phyloP scores from a whole-genome alignment of 2,888 invertebrate genomes.

The Lepidochitona cinerea region DNA sequence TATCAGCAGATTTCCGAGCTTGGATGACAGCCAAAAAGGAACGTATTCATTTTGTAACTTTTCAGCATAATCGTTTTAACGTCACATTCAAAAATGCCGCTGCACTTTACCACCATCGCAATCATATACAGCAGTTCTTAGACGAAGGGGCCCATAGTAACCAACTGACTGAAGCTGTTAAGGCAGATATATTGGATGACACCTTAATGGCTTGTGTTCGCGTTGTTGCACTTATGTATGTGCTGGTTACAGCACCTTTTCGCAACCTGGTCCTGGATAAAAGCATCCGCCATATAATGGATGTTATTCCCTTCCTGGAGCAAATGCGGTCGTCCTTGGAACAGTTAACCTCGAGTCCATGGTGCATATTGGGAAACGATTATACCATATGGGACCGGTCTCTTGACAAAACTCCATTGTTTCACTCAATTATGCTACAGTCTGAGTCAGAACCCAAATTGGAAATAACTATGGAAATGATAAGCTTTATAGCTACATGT shows the following conservation, averaged over 20 bases:
- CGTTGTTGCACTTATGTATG: neutral
- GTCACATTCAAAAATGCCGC: neutral
- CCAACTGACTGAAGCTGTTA: neutral
- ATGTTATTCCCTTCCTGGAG: neutral
- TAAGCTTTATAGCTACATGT: neutral
- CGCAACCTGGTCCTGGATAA: neutral
- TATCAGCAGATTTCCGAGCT: neutral
- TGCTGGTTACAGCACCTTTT: neutral
- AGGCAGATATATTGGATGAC: neutral
- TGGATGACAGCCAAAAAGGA: neutral
- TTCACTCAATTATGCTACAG: neutral
- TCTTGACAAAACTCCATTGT: neutral
- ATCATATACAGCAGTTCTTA: neutral
- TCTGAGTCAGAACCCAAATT: neutral
- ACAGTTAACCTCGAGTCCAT: neutral
- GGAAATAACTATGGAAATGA: neutral
- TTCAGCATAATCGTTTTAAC: neutral
- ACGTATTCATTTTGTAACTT: neutral
- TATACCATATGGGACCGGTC: neutral
- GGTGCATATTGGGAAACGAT: neutral
- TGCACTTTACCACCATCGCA: neutral
- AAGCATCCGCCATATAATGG: neutral
- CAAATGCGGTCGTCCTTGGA: neutral
- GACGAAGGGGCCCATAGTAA: neutral
- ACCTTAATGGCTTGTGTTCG: neutral